Percentiles rank a stretch among this genome's conserved stretches.
Conservation (phyloP, 1,140 invertebrate species). For the Probaryconus sp. region DNA sequence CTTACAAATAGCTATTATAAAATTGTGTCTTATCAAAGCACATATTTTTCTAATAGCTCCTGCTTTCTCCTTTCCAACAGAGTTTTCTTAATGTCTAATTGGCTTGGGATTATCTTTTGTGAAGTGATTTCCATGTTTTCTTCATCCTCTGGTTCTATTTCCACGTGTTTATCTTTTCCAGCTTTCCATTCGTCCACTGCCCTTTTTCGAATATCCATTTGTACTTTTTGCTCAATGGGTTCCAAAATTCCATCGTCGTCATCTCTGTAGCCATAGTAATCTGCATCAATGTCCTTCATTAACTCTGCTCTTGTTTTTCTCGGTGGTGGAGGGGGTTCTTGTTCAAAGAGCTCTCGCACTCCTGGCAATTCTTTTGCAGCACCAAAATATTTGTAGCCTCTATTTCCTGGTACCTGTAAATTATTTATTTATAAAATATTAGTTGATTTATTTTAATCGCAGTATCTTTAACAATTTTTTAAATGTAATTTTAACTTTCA, state of each 20-base stretch:
- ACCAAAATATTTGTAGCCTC: constrained; percentile 99
- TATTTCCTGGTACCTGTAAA: constrained; percentile 89
- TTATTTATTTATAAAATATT: constrained; percentile 1
- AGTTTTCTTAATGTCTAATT: constrained; percentile 93
- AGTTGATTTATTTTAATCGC: no score
- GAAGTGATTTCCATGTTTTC: constrained; percentile 80
- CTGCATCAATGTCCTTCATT: constrained; percentile 98
- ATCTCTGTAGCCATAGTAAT: constrained; percentile 99
- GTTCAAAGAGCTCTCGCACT: constrained; percentile 97
- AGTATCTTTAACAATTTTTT: no score
- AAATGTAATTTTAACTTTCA: background rate
- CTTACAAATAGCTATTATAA: constrained; percentile 71
- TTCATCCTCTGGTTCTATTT: constrained; percentile 73
- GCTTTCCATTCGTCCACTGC: constrained; percentile 82
- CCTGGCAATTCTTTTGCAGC: constrained; percentile 99
- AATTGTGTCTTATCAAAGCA: constrained; percentile 54
- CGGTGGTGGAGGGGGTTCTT: constrained; percentile 92
- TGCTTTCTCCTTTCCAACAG: constrained; percentile 92
- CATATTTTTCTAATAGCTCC: constrained; percentile 90
- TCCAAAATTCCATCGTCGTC: constrained; percentile 97
- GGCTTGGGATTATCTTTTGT: constrained; percentile 91
- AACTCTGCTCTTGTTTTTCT: constrained; percentile 96
- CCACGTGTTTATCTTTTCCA: constrained; percentile 76
- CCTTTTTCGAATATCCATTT: constrained; percentile 83
- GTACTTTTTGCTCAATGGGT: constrained; percentile 90